phyloP scores from a whole-genome alignment of 1,140 invertebrate species.

The Mya arenaria region DNA sequence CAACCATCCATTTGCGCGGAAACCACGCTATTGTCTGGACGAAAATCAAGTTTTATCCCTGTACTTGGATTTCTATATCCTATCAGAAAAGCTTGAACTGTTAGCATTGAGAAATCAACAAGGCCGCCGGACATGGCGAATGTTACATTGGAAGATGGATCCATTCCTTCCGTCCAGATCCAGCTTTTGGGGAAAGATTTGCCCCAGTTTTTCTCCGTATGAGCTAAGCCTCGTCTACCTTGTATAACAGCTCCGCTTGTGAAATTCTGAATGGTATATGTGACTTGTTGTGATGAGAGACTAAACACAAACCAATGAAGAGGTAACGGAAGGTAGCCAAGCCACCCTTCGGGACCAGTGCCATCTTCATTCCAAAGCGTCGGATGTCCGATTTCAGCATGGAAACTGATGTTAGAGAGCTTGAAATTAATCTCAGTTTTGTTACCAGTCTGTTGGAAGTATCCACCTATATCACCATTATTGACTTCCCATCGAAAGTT shows the following conservation, averaged over 20 bases:
- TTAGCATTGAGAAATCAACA: conserved; percentile 52
- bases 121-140: conserved; percentile 67
- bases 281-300: conserved; percentile 59
- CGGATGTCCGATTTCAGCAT: conserved; percentile 44
- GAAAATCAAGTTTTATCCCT: conserved; percentile 60
- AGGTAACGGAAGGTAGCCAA: conserved; percentile 66
- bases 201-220: conserved; percentile 76
- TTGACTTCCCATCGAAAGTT: conserved; percentile 62
- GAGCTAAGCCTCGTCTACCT: conserved; percentile 52
- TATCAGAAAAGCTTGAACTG: conserved; percentile 62
- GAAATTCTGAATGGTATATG: conserved; percentile 53
- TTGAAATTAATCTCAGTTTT: conserved; percentile 60
- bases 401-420: conserved; percentile 50
- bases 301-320: conserved; percentile 75
- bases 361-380: conserved; percentile 66
- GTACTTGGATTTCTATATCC: conserved; percentile 67
- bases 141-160: conserved; percentile 28
- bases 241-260: conserved; percentile 20
- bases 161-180: conserved; percentile 70
- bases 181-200: conserved; percentile 68
- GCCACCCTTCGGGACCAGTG: conserved; percentile 69
- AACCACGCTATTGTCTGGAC: conserved; percentile 61
- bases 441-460: conserved; percentile 53
- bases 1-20: conserved; percentile 61
- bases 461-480: conserved; percentile 15